Evolutionary conservation across 92 coral and sea anemone genomes (phyloP), one percentile per base, ranked within the genome.

Genomic region (Bergia puertoricense): DNA sequence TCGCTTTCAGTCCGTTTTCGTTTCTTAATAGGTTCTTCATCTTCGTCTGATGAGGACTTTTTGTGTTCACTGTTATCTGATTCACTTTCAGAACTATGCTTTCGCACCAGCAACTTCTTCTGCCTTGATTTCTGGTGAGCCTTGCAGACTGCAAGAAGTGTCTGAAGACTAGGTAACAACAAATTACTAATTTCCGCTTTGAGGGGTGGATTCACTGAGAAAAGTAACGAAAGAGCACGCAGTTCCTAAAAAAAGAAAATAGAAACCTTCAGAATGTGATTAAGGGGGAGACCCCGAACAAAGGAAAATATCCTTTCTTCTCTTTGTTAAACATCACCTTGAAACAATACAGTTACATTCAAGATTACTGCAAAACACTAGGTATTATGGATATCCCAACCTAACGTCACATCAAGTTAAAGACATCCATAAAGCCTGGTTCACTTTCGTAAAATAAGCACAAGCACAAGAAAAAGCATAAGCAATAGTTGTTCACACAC

Each of bases 121-220:
- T 84, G 87, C 30, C 74, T 48, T 9, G 87, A 69, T 48, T 84
- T 84, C 77, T 84, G 87, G 30, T 84, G 87, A 71, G 87, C 23
- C 66, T 38, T 84, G 67, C 87, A 84, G 42, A 84, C 79, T 10
- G 77, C 54, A 50, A 84, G 87, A 38, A 84, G 62, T 2, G 67
- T 75, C 36, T 69, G 79, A 30, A 84, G 77, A 43, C 87, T 84
- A 16, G 87, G 79, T 48, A 68, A 74, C 11, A 84, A 84, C 87
- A 84, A n/a, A 54, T 71, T 84, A 41, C 87, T 84, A 44, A 84
- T 36, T 46, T 84, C 79, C 37, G 79, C 77, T 74, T 84, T 84
- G 79, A n/a, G 78, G 37, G 87, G 87, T 13, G 87, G 87, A 37
- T 46, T 84, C 74, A 84, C 87, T 5, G 87, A 84, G 87, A 84